Evolutionary conservation across 2,113 vertebrate genomes (phyloP).

Genomic region (Camelus bactrianus): DNA sequence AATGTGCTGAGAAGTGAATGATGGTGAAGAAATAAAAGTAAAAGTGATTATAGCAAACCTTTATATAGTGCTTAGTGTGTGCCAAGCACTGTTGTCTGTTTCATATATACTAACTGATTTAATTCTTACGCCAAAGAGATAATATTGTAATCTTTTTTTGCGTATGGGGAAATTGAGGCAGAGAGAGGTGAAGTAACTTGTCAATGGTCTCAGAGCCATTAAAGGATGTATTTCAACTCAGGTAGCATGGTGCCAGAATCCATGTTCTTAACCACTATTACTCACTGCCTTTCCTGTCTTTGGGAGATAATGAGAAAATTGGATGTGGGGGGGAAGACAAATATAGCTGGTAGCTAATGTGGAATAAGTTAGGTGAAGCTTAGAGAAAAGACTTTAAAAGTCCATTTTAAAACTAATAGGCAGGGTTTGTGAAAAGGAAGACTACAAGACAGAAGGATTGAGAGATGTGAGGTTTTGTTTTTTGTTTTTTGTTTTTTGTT

Average conservation of each 20-base stretch:
- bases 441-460: not conserved
- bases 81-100: not conserved
- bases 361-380: not conserved
- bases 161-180: not conserved
- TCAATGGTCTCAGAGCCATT: not conserved
- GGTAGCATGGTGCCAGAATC: not conserved
- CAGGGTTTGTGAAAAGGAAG: not conserved
- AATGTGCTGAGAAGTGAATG: not conserved
- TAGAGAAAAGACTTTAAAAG: not conserved
- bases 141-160: not conserved
- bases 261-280: not conserved
- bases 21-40: conserved; percentile 27
- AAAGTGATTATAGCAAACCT: not conserved
- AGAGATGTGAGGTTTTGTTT: not conserved
- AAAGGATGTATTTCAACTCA: not conserved
- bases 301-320: not conserved
- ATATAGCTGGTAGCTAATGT: not conserved
- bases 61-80: not conserved
- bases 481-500: not conserved
- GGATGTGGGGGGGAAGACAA: not conserved
- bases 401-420: not conserved
- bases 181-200: not conserved
- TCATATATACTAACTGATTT: not conserved
- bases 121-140: not conserved
- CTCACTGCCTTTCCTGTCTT: not conserved